phyloP scores from a whole-genome alignment of 1,140 invertebrate genomes.

The Megalopta genalis region DNA sequence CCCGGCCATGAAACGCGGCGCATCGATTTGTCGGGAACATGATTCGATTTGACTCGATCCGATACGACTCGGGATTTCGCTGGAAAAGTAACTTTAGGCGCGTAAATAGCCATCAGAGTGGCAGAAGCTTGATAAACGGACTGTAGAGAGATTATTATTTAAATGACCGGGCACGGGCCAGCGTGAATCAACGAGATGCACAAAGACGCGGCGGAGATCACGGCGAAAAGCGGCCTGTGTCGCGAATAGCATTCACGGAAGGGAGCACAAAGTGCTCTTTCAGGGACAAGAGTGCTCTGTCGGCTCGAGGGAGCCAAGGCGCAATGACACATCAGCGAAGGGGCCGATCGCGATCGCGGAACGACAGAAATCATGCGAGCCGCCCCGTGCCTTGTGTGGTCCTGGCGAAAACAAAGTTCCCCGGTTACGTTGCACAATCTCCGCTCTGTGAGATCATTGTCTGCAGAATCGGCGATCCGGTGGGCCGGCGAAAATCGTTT shows the following conservation, averaged over 20 bases:
- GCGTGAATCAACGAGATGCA: constrained; percentile 18
- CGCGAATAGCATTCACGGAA: constrained; percentile 39
- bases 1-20: not conserved
- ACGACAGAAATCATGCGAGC: constrained; percentile 7
- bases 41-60: no score
- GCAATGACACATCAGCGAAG: constrained; percentile 25
- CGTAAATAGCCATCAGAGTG: no score
- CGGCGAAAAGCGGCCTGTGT: constrained; percentile 2
- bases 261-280: constrained; percentile 55
- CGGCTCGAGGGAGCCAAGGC: constrained; percentile 23
- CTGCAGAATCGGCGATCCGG: not conserved
- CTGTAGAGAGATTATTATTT: no score
- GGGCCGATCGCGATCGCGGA: constrained; percentile 26
- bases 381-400: constrained; percentile 51
- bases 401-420: constrained; percentile 46
- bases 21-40: not conserved
- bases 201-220: constrained; percentile 15
- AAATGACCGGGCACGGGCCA: constrained; percentile 14
- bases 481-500: not conserved
- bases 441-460: constrained; percentile 25
- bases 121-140: no score
- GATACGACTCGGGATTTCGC: no score
- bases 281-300: constrained; percentile 36
- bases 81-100: no score
- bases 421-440: constrained; percentile 50